Conservation (phyloP, 2,113 vertebrate species). For the Phalacrocorax brasilianus region DNA sequence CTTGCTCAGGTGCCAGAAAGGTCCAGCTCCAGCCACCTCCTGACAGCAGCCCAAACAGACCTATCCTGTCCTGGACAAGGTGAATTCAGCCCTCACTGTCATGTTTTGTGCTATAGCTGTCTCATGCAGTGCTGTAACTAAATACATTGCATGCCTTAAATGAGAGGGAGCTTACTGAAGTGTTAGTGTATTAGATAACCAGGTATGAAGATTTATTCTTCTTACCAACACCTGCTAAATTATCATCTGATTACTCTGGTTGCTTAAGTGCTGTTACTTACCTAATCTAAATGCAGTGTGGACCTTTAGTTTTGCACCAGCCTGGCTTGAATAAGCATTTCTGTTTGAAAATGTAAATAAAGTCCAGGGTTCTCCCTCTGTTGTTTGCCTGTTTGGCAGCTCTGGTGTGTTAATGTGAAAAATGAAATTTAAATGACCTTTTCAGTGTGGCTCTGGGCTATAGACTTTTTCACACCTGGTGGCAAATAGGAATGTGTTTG, state of each 20-base stretch:
- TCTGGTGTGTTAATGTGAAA: background rate
- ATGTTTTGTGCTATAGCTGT: background rate
- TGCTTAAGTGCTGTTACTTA: background rate
- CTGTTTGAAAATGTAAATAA: background rate
- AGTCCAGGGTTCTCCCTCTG: background rate
- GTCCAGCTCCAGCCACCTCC: background rate
- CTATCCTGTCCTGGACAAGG: background rate
- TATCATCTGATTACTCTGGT: background rate
- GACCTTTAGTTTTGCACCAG: accelerated
- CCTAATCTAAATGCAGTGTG: background rate
- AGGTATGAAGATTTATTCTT: background rate
- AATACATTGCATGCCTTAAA: background rate
- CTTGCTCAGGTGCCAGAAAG: background rate
- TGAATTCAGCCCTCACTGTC: background rate
- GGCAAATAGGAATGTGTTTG: background rate
- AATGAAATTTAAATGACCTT: background rate
- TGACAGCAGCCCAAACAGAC: background rate
- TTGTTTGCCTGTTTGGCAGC: background rate
- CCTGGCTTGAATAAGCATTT: background rate
- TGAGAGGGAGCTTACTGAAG: background rate
- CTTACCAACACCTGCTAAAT: background rate
- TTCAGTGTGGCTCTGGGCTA: background rate
- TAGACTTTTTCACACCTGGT: background rate
- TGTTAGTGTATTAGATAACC: background rate
- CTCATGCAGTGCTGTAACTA: background rate